A percentile compares a stretch with the other conserved stretches of the same genome.
These are phyloP conservation scores for Falcunculus frontatus DNA, from an alignment of 2,113 vertebrate genomes.

Conservation along the genomic window DNA sequence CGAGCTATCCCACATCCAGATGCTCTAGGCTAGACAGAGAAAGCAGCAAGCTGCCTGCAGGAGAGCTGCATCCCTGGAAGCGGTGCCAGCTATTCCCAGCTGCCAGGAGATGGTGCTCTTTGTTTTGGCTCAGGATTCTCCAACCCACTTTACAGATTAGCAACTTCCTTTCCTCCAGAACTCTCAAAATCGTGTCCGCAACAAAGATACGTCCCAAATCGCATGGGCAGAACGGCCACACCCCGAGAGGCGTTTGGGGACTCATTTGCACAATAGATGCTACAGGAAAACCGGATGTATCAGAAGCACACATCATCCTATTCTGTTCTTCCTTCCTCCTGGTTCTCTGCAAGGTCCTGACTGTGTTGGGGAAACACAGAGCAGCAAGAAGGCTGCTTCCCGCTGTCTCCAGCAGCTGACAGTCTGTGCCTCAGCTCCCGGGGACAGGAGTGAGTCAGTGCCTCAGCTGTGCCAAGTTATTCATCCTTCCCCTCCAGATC, in stretches of 20 bases:
- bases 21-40: background rate
- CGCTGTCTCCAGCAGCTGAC: background rate
- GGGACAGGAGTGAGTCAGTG: background rate
- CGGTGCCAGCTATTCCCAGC: background rate
- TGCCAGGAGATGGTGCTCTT: constrained; percentile 65
- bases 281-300: background rate
- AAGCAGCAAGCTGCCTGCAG: background rate
- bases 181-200: background rate
- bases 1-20: background rate
- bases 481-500: background rate
- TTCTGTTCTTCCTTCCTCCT: background rate
- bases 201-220: background rate
- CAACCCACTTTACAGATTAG: background rate
- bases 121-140: background rate
- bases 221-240: accelerated
- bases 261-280: background rate
- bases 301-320: accelerated
- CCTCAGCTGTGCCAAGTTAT: background rate
- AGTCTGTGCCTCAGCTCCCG: background rate
- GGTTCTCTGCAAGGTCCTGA: background rate
- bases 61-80: background rate
- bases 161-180: background rate
- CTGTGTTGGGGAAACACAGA: background rate
- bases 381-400: background rate
- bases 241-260: background rate